Percentiles rank a stretch among this genome's conserved stretches.
Conservation (phyloP, 2,797 vertebrate species). For the Anguilla obscura region DNA sequence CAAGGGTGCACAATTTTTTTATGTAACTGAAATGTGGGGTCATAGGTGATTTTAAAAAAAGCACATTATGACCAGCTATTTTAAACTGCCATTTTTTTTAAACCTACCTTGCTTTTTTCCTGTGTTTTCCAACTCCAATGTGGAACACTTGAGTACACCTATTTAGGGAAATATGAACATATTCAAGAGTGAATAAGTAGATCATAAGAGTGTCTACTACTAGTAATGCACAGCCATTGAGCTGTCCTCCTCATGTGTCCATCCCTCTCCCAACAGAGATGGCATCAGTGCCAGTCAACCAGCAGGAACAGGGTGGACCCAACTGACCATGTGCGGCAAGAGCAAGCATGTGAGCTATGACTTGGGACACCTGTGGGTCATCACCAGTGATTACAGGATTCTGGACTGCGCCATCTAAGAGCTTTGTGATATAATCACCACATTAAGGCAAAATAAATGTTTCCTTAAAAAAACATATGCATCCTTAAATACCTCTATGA, state of each 20-base stretch:
- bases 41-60: background rate
- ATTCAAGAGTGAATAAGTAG: background rate
- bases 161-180: background rate
- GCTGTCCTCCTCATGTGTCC: background rate
- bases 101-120: background rate
- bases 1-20: background rate
- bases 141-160: background rate
- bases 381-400: background rate
- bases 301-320: constrained; percentile 6
- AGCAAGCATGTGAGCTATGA: constrained; percentile 36
- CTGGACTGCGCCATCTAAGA: background rate
- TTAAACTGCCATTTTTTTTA: no score
- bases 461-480: background rate
- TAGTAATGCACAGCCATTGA: background rate
- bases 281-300: constrained; percentile 7
- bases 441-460: background rate
- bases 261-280: constrained; percentile 12
- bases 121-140: background rate
- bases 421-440: background rate
- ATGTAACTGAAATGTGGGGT: background rate
- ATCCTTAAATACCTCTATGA: background rate
- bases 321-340: background rate
- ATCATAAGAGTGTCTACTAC: background rate
- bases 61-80: background rate
- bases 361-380: constrained; percentile 34